Percentiles rank a stretch among this genome's conserved stretches.
These are phyloP conservation scores for Saturnia pavonia DNA, from an alignment of 2,888 invertebrate genomes.

Conservation along the genomic window DNA sequence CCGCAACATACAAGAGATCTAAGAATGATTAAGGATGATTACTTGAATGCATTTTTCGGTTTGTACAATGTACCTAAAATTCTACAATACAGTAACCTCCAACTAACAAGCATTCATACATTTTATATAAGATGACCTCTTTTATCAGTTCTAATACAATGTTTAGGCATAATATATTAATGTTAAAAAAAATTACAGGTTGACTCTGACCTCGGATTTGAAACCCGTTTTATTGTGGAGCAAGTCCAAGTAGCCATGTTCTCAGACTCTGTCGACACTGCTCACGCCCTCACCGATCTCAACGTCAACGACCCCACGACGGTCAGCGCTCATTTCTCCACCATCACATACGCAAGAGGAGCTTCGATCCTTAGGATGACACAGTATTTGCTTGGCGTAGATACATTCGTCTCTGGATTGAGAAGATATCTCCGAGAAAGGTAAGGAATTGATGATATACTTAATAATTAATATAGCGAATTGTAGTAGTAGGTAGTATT, in stretches of 20 bases:
- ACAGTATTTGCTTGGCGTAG: slow-evolving; percentile 80
- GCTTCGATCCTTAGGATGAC: slow-evolving; percentile 85
- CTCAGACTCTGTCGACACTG: slow-evolving; percentile 78
- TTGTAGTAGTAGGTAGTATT: too few relatives aligned
- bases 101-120: too few relatives aligned
- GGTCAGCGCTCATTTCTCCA: slow-evolving; percentile 84
- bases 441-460: slow-evolving; percentile 49
- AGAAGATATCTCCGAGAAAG: slow-evolving; percentile 74
- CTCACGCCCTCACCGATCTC: slow-evolving; percentile 82
- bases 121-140: too few relatives aligned
- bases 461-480: neutral
- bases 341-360: slow-evolving; percentile 87
- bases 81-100: too few relatives aligned
- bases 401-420: slow-evolving; percentile 78
- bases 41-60: too few relatives aligned
- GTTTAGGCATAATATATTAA: neutral
- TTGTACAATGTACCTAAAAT: too few relatives aligned
- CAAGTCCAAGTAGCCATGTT: slow-evolving; percentile 84
- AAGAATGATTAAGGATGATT: too few relatives aligned
- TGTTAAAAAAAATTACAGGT: slow-evolving; percentile 44
- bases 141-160: too few relatives aligned
- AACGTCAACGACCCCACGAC: slow-evolving; percentile 80
- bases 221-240: slow-evolving; percentile 83
- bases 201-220: slow-evolving; percentile 57
- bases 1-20: too few relatives aligned